phyloP scores from a whole-genome alignment of 2,113 vertebrate species.

The Vombatus ursinus region DNA sequence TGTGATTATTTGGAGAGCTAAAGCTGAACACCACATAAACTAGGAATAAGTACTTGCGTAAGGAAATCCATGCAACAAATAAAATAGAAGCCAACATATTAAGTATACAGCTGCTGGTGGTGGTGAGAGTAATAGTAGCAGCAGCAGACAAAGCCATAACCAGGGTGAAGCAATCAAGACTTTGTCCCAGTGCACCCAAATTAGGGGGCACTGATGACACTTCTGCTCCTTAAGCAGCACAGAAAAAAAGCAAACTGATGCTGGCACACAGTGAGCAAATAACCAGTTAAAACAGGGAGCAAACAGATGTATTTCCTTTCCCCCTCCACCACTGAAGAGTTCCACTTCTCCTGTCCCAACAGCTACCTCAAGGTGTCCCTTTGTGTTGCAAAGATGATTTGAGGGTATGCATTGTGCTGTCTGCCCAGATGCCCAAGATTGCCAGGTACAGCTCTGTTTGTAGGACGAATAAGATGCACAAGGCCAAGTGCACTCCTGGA shows the following conservation, averaged over 20 bases:
- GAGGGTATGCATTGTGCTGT: neutral
- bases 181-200: neutral
- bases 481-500: neutral
- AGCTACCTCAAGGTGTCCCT: neutral
- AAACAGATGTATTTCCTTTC: neutral
- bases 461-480: neutral
- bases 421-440: neutral
- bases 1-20: neutral
- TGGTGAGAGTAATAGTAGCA: neutral
- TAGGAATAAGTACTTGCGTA: neutral
- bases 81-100: neutral
- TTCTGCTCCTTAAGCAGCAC: neutral
- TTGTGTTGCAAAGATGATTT: neutral
- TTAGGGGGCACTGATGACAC: neutral
- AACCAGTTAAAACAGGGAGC: neutral
- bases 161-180: neutral
- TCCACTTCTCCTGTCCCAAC: neutral
- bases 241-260: neutral
- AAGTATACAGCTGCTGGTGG: neutral
- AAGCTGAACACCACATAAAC: neutral
- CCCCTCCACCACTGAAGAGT: neutral
- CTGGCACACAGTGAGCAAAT: neutral
- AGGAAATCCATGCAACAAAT: neutral
- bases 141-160: neutral
- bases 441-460: neutral